Evolutionary conservation across 2,888 invertebrate genomes (phyloP).

Genomic region (Electrophaes corylata): DNA sequence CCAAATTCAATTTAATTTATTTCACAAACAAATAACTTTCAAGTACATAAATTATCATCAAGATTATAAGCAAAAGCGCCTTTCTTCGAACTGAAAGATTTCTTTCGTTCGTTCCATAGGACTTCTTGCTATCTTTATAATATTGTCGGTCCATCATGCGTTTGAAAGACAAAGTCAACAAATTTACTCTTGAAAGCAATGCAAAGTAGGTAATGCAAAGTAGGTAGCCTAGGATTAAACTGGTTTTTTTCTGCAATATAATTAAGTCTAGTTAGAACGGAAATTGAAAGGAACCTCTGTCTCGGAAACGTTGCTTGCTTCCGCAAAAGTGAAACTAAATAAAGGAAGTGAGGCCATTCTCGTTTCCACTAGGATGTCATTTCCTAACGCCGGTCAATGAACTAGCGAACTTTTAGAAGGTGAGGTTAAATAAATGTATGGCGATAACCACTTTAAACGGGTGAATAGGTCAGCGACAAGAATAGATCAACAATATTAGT

Average conservation of each 20-base stretch:
- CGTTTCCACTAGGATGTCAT: slow-evolving; percentile 37
- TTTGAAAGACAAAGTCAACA: background rate
- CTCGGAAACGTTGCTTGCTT: slow-evolving; percentile 38
- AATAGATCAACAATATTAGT: no score
- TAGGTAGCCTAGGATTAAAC: background rate
- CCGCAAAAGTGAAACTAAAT: slow-evolving; percentile 41
- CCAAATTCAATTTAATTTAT: no score
- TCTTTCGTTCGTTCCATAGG: no score
- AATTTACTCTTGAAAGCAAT: no score
- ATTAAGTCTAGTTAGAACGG: slow-evolving; percentile 23
- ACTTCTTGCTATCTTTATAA: background rate
- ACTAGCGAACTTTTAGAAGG: background rate
- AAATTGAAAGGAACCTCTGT: slow-evolving; percentile 27
- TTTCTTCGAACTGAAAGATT: no score
- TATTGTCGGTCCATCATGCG: background rate
- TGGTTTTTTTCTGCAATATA: slow-evolving; percentile 1
- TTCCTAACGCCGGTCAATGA: slow-evolving; percentile 38
- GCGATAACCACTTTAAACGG: no score
- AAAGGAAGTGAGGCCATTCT: slow-evolving; percentile 37
- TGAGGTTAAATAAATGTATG: background rate
- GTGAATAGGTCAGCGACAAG: no score
- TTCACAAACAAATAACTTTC: no score
- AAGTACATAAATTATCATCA: no score
- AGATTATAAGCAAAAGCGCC: no score
- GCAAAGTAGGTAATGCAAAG: background rate